Base-by-base conservation (phyloP, 2,888 invertebrate species). In the Fabriciana adippe region DNA sequence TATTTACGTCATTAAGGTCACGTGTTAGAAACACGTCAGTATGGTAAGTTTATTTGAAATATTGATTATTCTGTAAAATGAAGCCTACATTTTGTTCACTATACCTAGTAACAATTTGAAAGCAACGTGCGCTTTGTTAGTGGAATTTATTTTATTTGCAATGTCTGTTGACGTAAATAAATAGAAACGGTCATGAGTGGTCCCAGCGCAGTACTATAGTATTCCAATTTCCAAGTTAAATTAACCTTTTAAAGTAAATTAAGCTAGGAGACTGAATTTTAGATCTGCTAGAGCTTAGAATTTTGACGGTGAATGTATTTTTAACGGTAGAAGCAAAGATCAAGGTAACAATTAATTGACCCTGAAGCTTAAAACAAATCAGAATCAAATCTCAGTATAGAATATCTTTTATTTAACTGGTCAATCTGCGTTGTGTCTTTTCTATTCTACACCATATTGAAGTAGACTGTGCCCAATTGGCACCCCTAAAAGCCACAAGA, bases 71-170 rank as follows among this genome's bases (percentile, higher is more conserved):
- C 3, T 31, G 26, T 13, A 53, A 1, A n/a, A 21, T 13, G 26
- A 5, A 3, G 53, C 13, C 16, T 11, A 11, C 4, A 11, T 15
- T 21, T n/a, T 26, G 26, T 14, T 15, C 45, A 11, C 35, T 41
- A 41, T 45, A 4, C 26, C 26, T 26, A 18, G 41, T 56, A 14
- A 41, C 56, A 15, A 41, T 45, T 18, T 18, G 57, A 6, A 45
- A 15, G 15, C 14, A 57, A 47, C 21, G 21, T 11, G 57, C 47
- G 21, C 41, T 56, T 57, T 57, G 15, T 47, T 8, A 15, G 3
- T 47, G 11, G 4, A 47, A 57, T 57, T 57, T 57, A 57, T 57
- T n/a, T 47, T 1, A 47, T 26, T 57, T 47, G 21, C 15, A 47
- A 45, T 21, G 26, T 14, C 21, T 26, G 35, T 4, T 21, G 26